Conservation (phyloP, 2,113 vertebrate genomes). For the Taxidea taxus region DNA sequence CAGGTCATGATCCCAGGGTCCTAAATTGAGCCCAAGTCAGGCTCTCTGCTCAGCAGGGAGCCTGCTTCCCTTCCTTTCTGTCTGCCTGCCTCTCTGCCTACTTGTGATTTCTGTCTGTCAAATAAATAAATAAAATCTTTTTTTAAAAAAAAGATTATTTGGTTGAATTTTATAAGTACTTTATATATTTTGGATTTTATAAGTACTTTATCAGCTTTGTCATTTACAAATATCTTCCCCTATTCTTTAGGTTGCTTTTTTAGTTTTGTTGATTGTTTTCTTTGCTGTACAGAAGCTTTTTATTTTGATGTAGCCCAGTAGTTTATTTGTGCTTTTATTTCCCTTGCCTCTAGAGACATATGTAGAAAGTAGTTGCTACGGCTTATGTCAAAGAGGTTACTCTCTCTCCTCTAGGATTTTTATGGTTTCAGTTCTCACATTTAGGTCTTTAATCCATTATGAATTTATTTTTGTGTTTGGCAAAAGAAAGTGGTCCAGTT, state of each 20-base stretch:
- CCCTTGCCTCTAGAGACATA: not conserved
- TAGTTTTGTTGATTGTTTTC: not conserved
- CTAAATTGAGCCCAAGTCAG: too few relatives aligned
- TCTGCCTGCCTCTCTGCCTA: too few relatives aligned
- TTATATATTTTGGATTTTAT: not conserved
- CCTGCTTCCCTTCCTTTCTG: too few relatives aligned
- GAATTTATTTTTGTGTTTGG: too few relatives aligned
- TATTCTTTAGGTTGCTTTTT: not conserved
- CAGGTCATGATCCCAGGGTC: too few relatives aligned
- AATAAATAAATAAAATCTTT: too few relatives aligned
- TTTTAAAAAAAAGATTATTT: too few relatives aligned
- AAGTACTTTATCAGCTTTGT: not conserved
- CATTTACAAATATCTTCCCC: not conserved
- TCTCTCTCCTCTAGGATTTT: not conserved
- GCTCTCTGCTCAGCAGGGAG: too few relatives aligned
- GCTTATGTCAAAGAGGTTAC: not conserved
- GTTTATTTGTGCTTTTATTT: not conserved
- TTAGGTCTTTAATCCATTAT: not conserved
- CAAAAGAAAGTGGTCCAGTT: too few relatives aligned
- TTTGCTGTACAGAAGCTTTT: not conserved
- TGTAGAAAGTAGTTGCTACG: not conserved
- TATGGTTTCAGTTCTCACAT: not conserved
- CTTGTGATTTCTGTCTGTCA: too few relatives aligned
- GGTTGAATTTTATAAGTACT: not conserved
- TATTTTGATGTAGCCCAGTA: not conserved